Percentiles rank a stretch among this genome's conserved stretches.
Conservation (phyloP, 2,797 vertebrate genomes). For the Cuniculus paca region DNA sequence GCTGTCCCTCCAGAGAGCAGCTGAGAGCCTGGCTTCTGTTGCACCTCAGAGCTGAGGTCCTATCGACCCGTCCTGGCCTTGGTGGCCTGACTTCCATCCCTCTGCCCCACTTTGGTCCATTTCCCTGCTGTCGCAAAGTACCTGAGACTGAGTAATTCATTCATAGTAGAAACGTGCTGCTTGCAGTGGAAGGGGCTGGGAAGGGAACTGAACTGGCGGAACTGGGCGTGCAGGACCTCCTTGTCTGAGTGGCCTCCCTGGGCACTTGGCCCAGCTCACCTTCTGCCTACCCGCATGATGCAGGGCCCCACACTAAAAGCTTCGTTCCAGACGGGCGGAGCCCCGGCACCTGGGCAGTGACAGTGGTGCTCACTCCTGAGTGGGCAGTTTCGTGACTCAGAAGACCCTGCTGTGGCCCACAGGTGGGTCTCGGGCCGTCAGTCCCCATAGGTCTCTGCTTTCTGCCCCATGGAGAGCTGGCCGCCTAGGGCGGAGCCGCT, state of each 20-base stretch:
- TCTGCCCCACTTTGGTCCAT: no score
- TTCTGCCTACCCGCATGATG: no score
- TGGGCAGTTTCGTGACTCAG: background rate
- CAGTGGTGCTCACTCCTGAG: background rate
- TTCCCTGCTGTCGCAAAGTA: background rate
- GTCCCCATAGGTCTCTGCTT: accelerated
- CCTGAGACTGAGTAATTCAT: background rate
- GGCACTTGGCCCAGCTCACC: accelerated
- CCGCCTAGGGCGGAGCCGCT: accelerated
- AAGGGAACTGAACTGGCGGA: background rate
- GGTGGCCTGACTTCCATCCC: background rate
- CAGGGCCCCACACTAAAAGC: no score
- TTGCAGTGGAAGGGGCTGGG: no score
- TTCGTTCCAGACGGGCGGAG: background rate
- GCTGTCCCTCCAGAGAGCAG: no score
- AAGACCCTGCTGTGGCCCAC: background rate
- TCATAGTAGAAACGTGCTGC: background rate
- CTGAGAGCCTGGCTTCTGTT: background rate
- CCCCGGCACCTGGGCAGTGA: no score
- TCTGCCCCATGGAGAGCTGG: no score
- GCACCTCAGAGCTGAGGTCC: accelerated
- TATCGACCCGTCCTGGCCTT: background rate
- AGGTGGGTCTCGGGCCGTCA: background rate
- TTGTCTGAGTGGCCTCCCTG: background rate
- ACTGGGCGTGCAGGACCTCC: background rate